Percentiles rank a stretch among this genome's conserved stretches.
Conservation (phyloP, 2,113 vertebrate species). For the Pao palembangensis region DNA sequence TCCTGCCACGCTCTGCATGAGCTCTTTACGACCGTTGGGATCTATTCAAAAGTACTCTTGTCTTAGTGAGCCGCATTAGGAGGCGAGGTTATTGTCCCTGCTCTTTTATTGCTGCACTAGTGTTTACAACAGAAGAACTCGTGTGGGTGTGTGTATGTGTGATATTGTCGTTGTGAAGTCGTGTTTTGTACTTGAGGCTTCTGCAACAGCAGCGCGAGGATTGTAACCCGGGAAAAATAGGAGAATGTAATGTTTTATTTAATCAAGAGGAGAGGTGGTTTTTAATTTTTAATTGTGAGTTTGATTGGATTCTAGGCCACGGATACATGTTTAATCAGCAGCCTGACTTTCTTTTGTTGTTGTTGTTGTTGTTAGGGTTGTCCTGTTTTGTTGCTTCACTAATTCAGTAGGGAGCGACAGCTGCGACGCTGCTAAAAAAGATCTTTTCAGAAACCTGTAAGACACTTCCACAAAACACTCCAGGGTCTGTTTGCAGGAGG, state of each 20-base stretch:
- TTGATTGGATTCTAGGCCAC: conserved; percentile 62
- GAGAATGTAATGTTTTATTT: conserved; percentile 51
- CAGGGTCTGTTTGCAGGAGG: conserved; percentile 16
- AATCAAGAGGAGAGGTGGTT: conserved; percentile 39
- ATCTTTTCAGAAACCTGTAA: conserved; percentile 41
- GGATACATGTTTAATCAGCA: conserved; percentile 64
- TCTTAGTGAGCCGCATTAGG: neutral
- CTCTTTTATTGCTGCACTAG: neutral
- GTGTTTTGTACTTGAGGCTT: neutral
- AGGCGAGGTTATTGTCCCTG: conserved; percentile 7
- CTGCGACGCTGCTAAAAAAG: conserved; percentile 45
- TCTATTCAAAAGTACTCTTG: conserved; percentile 16
- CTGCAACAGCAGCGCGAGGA: conserved; percentile 18
- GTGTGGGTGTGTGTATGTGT: neutral
- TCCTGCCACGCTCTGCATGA: conserved; percentile 52
- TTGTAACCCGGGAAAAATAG: conserved; percentile 8
- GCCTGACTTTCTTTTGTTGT: neutral
- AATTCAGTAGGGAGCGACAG: conserved; percentile 45
- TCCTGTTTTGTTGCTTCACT: conserved; percentile 27
- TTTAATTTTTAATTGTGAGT: conserved; percentile 64
- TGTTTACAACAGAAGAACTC: conserved; percentile 2
- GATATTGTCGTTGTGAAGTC: conserved; percentile 5
- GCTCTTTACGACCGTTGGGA: conserved; percentile 44
- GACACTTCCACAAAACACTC: conserved; percentile 50
- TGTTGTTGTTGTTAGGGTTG: conserved; percentile 4